These are phyloP conservation scores for Podargus strigoides DNA, from an alignment of 2,797 vertebrate genomes.

Conservation along the genomic window DNA sequence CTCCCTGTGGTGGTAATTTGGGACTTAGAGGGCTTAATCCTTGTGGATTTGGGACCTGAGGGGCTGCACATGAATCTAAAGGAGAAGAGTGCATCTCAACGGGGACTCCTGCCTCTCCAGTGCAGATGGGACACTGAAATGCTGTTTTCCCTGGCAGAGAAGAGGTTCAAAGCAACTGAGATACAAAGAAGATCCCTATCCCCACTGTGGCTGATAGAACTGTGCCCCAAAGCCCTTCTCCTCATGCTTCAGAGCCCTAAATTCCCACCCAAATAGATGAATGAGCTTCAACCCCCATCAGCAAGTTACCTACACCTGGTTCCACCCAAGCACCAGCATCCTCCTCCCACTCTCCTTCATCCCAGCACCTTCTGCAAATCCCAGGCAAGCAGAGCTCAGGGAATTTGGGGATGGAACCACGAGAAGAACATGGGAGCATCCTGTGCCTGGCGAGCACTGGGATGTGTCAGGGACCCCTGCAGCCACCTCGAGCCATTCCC, in stretches of 20 bases:
- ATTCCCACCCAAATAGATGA: not conserved
- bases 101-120: not conserved
- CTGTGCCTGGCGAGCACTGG: accelerated
- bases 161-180: not conserved
- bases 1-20: not conserved
- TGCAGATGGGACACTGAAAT: not conserved
- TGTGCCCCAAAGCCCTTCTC: not conserved
- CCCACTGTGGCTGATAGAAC: not conserved
- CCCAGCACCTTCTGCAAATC: not conserved
- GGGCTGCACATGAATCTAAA: not conserved
- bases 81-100: not conserved
- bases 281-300: not conserved
- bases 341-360: not conserved
- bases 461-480: not conserved
- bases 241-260: accelerated
- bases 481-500: not conserved
- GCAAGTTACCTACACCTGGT: not conserved
- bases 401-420: not conserved
- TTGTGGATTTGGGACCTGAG: not conserved
- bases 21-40: not conserved
- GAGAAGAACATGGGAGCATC: accelerated
- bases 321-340: not conserved
- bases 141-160: not conserved
- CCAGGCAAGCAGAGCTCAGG: not conserved
- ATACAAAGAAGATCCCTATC: not conserved